These are phyloP conservation scores for Habropoda laboriosa DNA, from an alignment of 1,140 invertebrate genomes.

Conservation along the genomic window DNA sequence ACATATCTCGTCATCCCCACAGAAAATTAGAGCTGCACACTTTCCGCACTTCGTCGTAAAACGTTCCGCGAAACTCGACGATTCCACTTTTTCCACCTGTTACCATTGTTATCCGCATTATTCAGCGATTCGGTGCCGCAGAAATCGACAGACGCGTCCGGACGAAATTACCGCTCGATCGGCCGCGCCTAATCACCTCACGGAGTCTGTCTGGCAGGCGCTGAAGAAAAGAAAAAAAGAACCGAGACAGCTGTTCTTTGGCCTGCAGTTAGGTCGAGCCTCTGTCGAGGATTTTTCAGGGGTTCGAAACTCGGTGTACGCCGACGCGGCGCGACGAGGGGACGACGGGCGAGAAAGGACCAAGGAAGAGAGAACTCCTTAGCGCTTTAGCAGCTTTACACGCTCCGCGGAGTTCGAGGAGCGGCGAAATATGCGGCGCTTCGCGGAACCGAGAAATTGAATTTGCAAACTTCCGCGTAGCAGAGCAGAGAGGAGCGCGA, in stretches of 20 bases:
- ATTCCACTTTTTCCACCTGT: background rate
- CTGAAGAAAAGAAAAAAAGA: background rate
- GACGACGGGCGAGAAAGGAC: slow-evolving; percentile 52
- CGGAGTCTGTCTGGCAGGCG: background rate
- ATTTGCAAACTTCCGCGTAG: slow-evolving; percentile 63
- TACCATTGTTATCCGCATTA: background rate
- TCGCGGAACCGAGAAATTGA: slow-evolving; percentile 67
- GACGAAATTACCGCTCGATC: background rate
- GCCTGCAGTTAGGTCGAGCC: background rate
- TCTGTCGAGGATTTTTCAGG: slow-evolving; percentile 32
- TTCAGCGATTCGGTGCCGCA: too few relatives aligned
- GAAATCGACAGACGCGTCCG: background rate
- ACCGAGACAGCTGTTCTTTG: too few relatives aligned
- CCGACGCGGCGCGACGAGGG: too few relatives aligned
- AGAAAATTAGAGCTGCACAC: too few relatives aligned
- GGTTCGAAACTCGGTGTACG: slow-evolving; percentile 48
- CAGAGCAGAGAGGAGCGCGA: slow-evolving; percentile 11
- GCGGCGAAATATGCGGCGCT: slow-evolving; percentile 61
- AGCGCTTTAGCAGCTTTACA: slow-evolving; percentile 61
- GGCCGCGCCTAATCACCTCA: slow-evolving; percentile 30
- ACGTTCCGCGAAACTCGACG: background rate
- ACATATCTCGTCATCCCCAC: too few relatives aligned
- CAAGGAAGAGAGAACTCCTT: slow-evolving; percentile 58
- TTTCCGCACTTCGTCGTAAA: background rate
- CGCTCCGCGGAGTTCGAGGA: slow-evolving; percentile 53